These are phyloP conservation scores for Cotesia chilonis DNA, from an alignment of 1,140 invertebrate species.

Conservation along the genomic window DNA sequence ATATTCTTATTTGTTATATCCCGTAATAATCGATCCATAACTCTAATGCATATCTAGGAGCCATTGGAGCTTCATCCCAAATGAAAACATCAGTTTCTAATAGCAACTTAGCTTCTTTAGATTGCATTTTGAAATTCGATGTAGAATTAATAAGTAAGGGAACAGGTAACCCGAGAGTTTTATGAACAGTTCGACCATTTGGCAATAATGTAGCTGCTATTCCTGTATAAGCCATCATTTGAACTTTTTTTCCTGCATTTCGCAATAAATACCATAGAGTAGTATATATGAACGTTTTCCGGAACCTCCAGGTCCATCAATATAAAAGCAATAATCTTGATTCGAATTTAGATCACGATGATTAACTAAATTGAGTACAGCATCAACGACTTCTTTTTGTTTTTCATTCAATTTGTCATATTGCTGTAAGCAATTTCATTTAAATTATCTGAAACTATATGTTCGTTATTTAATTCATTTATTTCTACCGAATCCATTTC, in stretches of 20 bases:
- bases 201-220: neutral
- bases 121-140: neutral
- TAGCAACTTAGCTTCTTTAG: neutral
- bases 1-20: neutral
- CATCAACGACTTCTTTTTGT: constrained; percentile 1
- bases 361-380: neutral
- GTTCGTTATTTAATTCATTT: neutral
- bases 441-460: no score
- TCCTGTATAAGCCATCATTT: neutral
- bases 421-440: neutral
- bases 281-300: neutral
- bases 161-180: neutral
- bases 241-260: neutral
- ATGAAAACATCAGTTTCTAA: neutral
- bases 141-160: neutral
- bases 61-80: constrained; percentile 9
- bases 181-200: neutral
- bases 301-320: neutral
- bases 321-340: neutral
- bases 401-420: constrained; percentile 9
- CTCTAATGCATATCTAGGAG: neutral
- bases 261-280: neutral
- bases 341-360: neutral
- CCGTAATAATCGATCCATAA: neutral
- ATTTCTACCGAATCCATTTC: no score